These are phyloP conservation scores for Drosophila yakuba DNA, from an alignment of 1,140 invertebrate genomes.

Conservation along the genomic window DNA sequence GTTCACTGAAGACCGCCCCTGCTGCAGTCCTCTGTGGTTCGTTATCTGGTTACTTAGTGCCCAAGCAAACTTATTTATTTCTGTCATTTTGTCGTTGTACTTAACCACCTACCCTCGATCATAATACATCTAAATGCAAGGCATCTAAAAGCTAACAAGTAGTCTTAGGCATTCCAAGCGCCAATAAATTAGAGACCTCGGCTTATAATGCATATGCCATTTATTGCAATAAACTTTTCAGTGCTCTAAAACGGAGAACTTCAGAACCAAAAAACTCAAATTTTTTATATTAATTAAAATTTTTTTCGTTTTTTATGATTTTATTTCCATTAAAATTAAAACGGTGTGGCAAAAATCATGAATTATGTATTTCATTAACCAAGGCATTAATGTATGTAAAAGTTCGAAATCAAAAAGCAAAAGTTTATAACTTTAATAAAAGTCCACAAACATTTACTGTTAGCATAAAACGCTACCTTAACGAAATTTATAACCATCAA, in stretches of 20 bases:
- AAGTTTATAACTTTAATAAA: too few species aligned
- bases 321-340: not conserved
- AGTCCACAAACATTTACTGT: not conserved
- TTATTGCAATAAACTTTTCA: too few species aligned
- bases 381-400: not conserved
- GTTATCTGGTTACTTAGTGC: not conserved
- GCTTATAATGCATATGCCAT: slow-evolving; percentile 27
- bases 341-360: not conserved
- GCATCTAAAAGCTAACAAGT: not conserved
- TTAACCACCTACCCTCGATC: not conserved
- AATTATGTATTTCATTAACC: not conserved
- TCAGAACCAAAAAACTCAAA: not conserved
- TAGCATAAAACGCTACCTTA: not conserved
- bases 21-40: not conserved
- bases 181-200: slow-evolving; percentile 37
- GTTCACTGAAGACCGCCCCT: slow-evolving; percentile 6
- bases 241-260: not conserved
- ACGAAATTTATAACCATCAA: not conserved
- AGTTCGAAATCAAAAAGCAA: too few species aligned
- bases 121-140: not conserved
- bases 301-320: not conserved
- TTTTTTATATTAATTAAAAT: too few species aligned
- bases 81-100: not conserved
- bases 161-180: slow-evolving; percentile 18
- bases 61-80: not conserved